Evolutionary conservation across 2,797 vertebrate species (phyloP), one percentile per base, ranked within the genome.

Genomic region (Prionace glauca): DNA sequence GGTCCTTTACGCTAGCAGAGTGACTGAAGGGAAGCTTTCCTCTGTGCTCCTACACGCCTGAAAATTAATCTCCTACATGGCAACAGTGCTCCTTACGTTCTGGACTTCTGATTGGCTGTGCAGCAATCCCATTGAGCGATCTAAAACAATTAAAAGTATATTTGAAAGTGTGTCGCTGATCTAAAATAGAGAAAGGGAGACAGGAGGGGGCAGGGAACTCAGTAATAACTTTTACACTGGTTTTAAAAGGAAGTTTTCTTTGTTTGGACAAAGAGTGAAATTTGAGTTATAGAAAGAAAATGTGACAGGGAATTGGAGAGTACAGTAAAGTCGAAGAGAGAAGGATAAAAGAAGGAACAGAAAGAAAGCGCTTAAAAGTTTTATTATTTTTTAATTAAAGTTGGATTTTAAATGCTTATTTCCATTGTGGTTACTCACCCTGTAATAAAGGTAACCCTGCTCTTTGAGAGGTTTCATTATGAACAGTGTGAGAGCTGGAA

Each of bases 321-420:
- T 18, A 84, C 20, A 36, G 81, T 24, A 18, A 84, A 84, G 18
- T 84, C 18, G 7, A 20, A 45, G 81, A 1, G 81, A 45, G 22
- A 84, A 36, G 20, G 41, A 84, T 84, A 84, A 84, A 84, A 41
- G 81, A 36, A 16, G 20, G 7, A 84, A 14, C 2, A 45, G 20
- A 84, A 81, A 41, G 9, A n/a, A 41, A 84, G 20, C n/a, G 10
- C n/a, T 84, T 84, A 84, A 67, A 56, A 56, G 36, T 41, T 92
- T 92, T 67, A 69, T 41, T 92, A 69, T 41, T 69, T 79, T 92
- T 69, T 69, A 92, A 36, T 69, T 92, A 67, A 69, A 92, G 69
- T 92, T 92, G 18, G 36, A 92, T 92, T 92, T 92, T 41, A 92
- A 92, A 69, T 92, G 62, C 22, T 92, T 36, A 69, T n/a, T n/a